Evolutionary conservation across 53 echinoderm and acorn worm genomes (phyloP), one percentile per base, ranked within the genome.

Genomic region (Pentamera pediparva): DNA sequence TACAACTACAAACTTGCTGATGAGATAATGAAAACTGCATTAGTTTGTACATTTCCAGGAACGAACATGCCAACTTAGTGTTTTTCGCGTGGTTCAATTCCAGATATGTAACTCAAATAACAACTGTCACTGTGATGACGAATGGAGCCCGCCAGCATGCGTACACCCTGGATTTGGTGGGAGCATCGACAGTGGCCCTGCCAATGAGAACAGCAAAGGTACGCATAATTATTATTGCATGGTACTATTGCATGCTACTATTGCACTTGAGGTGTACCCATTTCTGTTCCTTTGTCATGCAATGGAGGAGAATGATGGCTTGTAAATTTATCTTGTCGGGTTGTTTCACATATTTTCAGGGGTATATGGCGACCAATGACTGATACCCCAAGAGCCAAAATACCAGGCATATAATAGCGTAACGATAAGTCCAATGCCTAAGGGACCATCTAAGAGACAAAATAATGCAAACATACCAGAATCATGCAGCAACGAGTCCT

Each of bases 101-200:
- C 39, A 98, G 98, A 88, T 98, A 21, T 92, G 98, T 69, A 98
- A 98, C 60, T 92, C 91, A 53, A 78, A 92, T 30, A 98, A 98
- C 32, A 81, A 98, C 84, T 92, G 98, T 64, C 98, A 98, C 58
- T 98, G 98, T 50, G 76, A 92, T 37, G 35, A 62, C 11, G 80
- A 86, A 27, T 92, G 91, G 91, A 83, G 70, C 10, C 98, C 91
- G 0, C 98, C 98, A 0, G 67, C 74, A 3, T 98, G 98, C 45
- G 81, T 81, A 39, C 64, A 61, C 19, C 77, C 72, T 17, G 98
- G 98, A 15, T 78, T 75, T 57, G 98, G 98, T 1, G 98, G 96
- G 18, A 98, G 98, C 27, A 92, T 92, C 27, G 98, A 98, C 67
- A 98, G 98, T 56, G 98, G 98, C 0, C 98, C 98, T 20, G 43